Evolutionary conservation across 1,140 invertebrate species (phyloP).

Genomic region (Drosophila serrata): DNA sequence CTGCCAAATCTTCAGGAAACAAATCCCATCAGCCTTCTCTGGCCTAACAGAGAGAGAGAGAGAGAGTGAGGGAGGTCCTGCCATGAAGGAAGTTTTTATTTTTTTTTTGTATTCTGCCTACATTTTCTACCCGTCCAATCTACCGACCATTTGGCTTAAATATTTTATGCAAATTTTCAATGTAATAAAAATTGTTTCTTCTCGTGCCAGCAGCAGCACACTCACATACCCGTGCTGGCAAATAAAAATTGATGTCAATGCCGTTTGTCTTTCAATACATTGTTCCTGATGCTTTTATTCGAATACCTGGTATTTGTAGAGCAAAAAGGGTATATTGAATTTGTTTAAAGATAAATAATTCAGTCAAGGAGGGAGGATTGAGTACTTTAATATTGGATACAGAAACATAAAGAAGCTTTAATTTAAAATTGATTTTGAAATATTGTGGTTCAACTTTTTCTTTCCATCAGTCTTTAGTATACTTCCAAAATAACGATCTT

Average conservation of each 20-base stretch:
- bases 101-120: neutral
- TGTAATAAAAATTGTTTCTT: slow-evolving; percentile 79
- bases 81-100: slow-evolving; percentile 1
- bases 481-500: too few species aligned
- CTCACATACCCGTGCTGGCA: slow-evolving; percentile 33
- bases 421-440: too few species aligned
- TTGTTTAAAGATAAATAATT: neutral
- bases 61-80: neutral
- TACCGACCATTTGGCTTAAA: slow-evolving; percentile 80
- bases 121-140: slow-evolving; percentile 45
- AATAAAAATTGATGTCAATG: slow-evolving; percentile 82
- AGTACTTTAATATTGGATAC: neutral
- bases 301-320: neutral
- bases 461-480: too few species aligned
- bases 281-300: slow-evolving; percentile 23
- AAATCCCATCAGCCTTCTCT: slow-evolving; percentile 28
- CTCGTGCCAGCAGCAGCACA: slow-evolving; percentile 36
- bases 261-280: slow-evolving; percentile 79
- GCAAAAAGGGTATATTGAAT: neutral
- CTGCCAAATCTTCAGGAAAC: slow-evolving; percentile 32
- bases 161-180: slow-evolving; percentile 85
- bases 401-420: too few species aligned
- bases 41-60: neutral
- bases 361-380: neutral
- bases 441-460: too few species aligned